Conservation (phyloP, 2,888 invertebrate genomes). For the Plagodis pulveraria region DNA sequence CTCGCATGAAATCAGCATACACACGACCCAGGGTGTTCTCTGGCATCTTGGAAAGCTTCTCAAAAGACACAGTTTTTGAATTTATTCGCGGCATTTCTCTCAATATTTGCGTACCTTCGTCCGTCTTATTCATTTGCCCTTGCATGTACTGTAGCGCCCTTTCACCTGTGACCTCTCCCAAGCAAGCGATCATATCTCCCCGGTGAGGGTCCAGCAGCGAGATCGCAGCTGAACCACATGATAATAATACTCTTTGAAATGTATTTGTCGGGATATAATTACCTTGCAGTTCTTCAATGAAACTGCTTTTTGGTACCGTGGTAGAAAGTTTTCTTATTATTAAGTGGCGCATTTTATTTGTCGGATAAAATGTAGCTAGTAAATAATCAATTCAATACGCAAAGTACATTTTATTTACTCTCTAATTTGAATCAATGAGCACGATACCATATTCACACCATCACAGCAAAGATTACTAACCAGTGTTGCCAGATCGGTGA, state of each 20-base stretch:
- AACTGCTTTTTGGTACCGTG: constrained; percentile 57
- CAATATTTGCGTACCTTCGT: constrained; percentile 91
- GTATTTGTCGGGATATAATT: constrained; percentile 87
- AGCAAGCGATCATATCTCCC: constrained; percentile 97
- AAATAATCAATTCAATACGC: too few relatives aligned
- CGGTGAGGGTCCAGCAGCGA: constrained; percentile 92
- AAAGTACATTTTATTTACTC: too few relatives aligned
- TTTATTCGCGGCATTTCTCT: constrained; percentile 94
- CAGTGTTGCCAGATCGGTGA: too few relatives aligned
- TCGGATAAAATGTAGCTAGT: too few relatives aligned
- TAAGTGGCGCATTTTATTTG: too few relatives aligned
- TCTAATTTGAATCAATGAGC: too few relatives aligned
- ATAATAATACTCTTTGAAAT: constrained; percentile 91
- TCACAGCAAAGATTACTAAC: too few relatives aligned
- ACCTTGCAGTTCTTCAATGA: constrained; percentile 85
- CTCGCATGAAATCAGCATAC: constrained; percentile 93
- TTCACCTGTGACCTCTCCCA: constrained; percentile 95
- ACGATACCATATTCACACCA: too few relatives aligned
- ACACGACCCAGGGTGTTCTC: constrained; percentile 93
- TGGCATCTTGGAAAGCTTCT: constrained; percentile 89
- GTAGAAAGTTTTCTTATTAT: constrained; percentile 46
- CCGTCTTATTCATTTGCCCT: constrained; percentile 89
- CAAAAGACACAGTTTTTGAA: constrained; percentile 91
- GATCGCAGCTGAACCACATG: constrained; percentile 94
- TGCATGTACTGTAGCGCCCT: constrained; percentile 89